These are phyloP conservation scores for Cecropterus lyciades DNA, from an alignment of 1,140 invertebrate genomes.

Conservation along the genomic window DNA sequence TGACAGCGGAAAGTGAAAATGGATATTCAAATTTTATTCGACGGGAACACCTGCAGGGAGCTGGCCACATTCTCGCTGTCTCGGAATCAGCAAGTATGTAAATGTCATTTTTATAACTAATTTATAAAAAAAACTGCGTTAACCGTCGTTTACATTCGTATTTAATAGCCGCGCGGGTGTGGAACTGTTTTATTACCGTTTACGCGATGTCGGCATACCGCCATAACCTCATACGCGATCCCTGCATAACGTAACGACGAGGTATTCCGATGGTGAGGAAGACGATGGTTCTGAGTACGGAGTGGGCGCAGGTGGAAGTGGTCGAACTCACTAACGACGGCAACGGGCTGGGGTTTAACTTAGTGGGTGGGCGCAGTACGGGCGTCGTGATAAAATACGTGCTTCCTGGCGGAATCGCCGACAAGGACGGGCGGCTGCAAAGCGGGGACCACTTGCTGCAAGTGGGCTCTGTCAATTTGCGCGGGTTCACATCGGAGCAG, in stretches of 20 bases:
- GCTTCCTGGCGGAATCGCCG: constrained; percentile 95
- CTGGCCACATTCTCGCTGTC: constrained; percentile 80
- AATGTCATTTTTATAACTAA: constrained; percentile 79
- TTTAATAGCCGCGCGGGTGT: constrained; percentile 44
- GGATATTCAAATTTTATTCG: constrained; percentile 53
- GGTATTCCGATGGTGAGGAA: constrained; percentile 75
- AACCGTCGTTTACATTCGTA: constrained; percentile 40
- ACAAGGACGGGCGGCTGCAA: constrained; percentile 94
- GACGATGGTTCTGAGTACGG: constrained; percentile 91
- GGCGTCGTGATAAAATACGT: constrained; percentile 99
- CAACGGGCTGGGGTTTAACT: constrained; percentile 93
- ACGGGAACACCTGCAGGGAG: constrained; percentile 56
- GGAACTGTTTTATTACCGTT: constrained; percentile 36
- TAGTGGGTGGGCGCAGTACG: constrained; percentile 96
- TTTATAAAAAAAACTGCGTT: constrained; percentile 62
- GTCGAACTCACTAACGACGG: constrained; percentile 95
- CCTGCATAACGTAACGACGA: constrained; percentile 74
- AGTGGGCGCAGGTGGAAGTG: constrained; percentile 96
- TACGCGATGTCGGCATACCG: constrained; percentile 53
- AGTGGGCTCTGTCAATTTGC: constrained; percentile 96
- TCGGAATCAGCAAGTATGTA: constrained; percentile 81
- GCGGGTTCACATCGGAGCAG: constrained; percentile 96
- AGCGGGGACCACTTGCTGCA: constrained; percentile 97
- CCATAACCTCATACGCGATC: constrained; percentile 68
- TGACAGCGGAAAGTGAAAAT: constrained; percentile 35